These are phyloP conservation scores for Saccostrea cuccullata DNA, from an alignment of 1,140 invertebrate species.

Conservation along the genomic window DNA sequence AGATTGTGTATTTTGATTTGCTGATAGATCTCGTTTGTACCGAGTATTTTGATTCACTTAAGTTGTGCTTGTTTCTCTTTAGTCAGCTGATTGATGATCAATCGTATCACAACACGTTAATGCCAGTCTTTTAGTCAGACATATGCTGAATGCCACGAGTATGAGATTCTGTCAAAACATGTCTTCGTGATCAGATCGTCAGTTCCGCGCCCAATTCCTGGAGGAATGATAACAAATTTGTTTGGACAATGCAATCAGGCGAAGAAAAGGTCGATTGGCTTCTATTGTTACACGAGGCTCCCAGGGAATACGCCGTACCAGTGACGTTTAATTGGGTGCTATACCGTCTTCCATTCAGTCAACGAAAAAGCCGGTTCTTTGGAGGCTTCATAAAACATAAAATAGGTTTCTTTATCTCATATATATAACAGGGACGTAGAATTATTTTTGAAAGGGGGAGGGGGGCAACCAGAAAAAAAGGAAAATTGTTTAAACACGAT, in stretches of 20 bases:
- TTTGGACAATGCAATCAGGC: constrained; percentile 10
- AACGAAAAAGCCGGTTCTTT: too few species aligned
- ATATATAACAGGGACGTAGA: too few species aligned
- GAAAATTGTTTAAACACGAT: too few species aligned
- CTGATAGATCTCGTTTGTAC: too few species aligned
- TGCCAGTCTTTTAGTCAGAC: background rate
- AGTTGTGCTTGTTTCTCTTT: constrained; percentile 9
- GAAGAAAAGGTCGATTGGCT: background rate
- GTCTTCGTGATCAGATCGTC: background rate
- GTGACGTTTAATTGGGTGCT: background rate
- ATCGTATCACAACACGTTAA: background rate
- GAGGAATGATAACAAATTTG: constrained; percentile 3
- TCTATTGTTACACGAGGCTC: constrained; percentile 2
- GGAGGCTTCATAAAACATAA: too few species aligned
- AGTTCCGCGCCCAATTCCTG: constrained; percentile 10
- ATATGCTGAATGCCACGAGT: background rate
- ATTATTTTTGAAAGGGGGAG: too few species aligned
- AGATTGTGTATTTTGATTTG: too few species aligned
- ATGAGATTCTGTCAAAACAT: constrained; percentile 21
- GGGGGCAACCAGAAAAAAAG: too few species aligned
- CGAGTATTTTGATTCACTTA: background rate
- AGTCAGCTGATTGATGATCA: background rate
- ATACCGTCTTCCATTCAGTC: background rate
- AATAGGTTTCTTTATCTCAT: too few species aligned
- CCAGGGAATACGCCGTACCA: background rate